Conservation (phyloP, 2,888 invertebrate genomes). For the Acrobasis suavella region DNA sequence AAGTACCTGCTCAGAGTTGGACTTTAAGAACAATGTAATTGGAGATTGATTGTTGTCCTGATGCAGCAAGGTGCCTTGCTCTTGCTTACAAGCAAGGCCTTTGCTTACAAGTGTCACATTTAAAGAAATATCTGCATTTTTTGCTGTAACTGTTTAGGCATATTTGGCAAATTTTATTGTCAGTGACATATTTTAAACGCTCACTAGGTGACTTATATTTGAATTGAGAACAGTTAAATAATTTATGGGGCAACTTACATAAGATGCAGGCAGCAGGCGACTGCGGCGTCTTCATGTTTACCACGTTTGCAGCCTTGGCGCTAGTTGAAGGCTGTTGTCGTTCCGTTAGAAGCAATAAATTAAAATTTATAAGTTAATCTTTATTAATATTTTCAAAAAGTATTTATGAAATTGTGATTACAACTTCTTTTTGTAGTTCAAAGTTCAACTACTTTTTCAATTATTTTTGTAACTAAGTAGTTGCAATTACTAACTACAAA, state of each 20-base stretch:
- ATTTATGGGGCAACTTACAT: slow-evolving; percentile 30
- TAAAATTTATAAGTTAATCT: no score
- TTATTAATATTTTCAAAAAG: no score
- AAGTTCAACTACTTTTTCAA: no score
- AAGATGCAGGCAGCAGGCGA: slow-evolving; percentile 6
- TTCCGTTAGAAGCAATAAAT: no score
- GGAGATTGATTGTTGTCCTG: slow-evolving; percentile 3
- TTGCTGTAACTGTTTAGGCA: slow-evolving; percentile 24
- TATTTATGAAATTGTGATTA: no score
- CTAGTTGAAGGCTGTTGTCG: neutral
- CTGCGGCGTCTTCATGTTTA: no score
- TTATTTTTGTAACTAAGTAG: no score
- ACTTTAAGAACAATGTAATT: slow-evolving; percentile 18
- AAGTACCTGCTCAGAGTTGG: slow-evolving; percentile 14
- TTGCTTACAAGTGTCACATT: slow-evolving; percentile 26
- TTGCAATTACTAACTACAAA: no score
- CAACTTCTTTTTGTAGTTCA: no score
- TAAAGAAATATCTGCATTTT: slow-evolving; percentile 27
- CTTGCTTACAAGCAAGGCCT: no score
- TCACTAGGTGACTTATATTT: slow-evolving; percentile 20
- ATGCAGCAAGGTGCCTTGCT: slow-evolving; percentile 10
- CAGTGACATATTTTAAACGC: slow-evolving; percentile 23
- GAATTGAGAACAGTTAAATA: slow-evolving; percentile 28
- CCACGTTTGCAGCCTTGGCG: neutral
- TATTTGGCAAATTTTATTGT: slow-evolving; percentile 26